A percentile compares a stretch with the other conserved stretches of the same genome.
These are phyloP conservation scores for Psilanteris sp. DNA, from an alignment of 1,140 invertebrate species.

Conservation along the genomic window DNA sequence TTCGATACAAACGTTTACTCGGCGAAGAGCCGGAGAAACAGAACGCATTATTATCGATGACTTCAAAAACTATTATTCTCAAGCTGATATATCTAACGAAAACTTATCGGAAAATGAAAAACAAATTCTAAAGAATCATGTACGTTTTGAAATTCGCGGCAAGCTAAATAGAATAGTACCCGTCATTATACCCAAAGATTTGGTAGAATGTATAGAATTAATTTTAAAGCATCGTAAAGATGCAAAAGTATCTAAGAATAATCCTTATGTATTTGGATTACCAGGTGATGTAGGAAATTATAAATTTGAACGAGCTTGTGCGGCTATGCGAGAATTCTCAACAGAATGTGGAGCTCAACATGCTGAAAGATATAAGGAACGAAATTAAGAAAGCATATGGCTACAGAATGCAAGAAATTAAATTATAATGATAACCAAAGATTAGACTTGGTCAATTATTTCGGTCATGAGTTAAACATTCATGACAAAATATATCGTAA, in stretches of 20 bases:
- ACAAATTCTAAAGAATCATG: neutral
- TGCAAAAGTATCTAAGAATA: neutral
- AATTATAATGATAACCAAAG: conserved; percentile 12
- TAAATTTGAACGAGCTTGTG: neutral
- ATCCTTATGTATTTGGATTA: neutral
- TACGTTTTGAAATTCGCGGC: neutral
- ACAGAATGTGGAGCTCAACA: neutral
- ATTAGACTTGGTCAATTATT: conserved; percentile 10
- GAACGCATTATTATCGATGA: neutral
- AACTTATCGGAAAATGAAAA: too few species aligned
- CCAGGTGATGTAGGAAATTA: neutral
- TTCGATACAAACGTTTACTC: neutral
- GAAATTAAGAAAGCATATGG: conserved; percentile 17
- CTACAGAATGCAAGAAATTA: conserved; percentile 22
- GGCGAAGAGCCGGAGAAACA: neutral
- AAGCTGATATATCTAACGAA: neutral
- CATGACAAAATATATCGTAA: conserved; percentile 18
- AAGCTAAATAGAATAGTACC: neutral
- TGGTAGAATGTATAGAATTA: neutral
- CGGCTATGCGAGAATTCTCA: neutral
- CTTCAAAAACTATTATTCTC: neutral
- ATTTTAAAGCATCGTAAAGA: neutral
- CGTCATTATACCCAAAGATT: neutral
- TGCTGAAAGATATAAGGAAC: conserved; percentile 1
- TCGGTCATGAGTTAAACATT: conserved; percentile 5